These are phyloP conservation scores for Xiphophorus maculatus DNA, from an alignment of 2,113 vertebrate genomes.

Conservation along the genomic window DNA sequence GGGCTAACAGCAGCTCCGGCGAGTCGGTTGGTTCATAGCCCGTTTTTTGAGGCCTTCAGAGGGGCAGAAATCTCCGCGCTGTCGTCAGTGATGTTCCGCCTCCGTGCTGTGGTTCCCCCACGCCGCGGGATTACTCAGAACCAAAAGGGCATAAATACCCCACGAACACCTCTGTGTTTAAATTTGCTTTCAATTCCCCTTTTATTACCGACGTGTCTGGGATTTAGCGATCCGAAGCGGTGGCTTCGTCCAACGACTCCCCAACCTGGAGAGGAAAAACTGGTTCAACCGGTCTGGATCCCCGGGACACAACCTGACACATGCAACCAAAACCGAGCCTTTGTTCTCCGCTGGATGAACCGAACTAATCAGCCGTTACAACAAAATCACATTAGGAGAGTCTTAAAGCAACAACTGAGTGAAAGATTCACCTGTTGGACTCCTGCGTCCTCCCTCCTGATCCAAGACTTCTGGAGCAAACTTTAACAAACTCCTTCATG, in stretches of 20 bases:
- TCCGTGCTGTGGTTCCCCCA: neutral
- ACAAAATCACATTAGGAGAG: too few species aligned
- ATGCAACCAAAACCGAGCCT: neutral
- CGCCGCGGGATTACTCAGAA: neutral
- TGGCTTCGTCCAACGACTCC: slow-evolving; percentile 34
- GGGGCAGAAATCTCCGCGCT: neutral
- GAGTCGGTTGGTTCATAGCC: slow-evolving; percentile 5
- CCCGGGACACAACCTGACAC: neutral
- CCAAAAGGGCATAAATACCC: neutral
- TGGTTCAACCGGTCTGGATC: slow-evolving; percentile 50
- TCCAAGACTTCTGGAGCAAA: slow-evolving; percentile 31
- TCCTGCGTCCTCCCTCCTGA: slow-evolving; percentile 23
- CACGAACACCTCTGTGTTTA: neutral
- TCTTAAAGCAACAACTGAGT: neutral
- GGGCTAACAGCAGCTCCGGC: slow-evolving; percentile 17
- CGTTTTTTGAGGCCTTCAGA: neutral
- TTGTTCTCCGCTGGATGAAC: neutral
- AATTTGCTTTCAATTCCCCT: neutral
- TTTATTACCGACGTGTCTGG: slow-evolving; percentile 16
- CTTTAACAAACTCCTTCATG: slow-evolving; percentile 33
- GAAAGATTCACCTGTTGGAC: slow-evolving; percentile 46
- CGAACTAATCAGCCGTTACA: neutral
- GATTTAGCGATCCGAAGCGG: slow-evolving; percentile 52
- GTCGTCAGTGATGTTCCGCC: neutral
- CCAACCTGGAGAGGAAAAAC: slow-evolving; percentile 29